These are phyloP conservation scores for Drosophila glabriapex DNA, from an alignment of 2,888 invertebrate species.

Conservation along the genomic window DNA sequence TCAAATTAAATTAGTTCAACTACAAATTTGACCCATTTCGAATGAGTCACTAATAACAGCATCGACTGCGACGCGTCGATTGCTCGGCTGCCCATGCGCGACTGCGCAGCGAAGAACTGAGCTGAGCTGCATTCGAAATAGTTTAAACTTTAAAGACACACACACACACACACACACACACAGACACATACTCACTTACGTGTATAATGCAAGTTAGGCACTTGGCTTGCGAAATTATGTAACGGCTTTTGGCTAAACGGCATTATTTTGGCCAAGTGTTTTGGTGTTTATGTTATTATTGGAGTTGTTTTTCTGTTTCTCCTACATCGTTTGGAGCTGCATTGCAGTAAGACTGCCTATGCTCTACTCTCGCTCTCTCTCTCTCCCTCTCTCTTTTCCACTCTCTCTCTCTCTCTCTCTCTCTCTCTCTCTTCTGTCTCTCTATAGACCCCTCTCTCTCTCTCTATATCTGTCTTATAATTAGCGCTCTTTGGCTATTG, in stretches of 20 bases:
- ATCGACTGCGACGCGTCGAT: constrained; percentile 15
- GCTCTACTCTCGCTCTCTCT: constrained; percentile 5
- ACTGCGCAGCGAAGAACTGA: constrained; percentile 46
- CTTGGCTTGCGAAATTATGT: constrained; percentile 59
- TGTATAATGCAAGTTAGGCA: constrained; percentile 36
- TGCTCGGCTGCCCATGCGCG: constrained; percentile 68
- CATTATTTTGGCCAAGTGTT: constrained; percentile 62
- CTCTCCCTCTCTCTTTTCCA: constrained; percentile 16
- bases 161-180: constrained; percentile 6
- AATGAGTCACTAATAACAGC: constrained; percentile 41
- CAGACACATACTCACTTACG: constrained; percentile 2
- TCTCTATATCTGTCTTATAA: constrained; percentile 36
- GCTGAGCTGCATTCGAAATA: constrained; percentile 59
- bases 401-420: not conserved
- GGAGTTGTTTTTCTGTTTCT: constrained; percentile 13
- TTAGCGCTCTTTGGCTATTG: constrained; percentile 70
- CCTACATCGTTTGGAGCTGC: constrained; percentile 14
- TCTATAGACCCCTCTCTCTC: not conserved
- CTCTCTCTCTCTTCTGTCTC: constrained; percentile 11
- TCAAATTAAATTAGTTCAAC: constrained; percentile 60
- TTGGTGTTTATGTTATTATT: constrained; percentile 20
- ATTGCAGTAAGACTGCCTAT: constrained; percentile 2
- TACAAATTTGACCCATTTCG: constrained; percentile 70
- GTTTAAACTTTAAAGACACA: constrained; percentile 36
- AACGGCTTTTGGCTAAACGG: constrained; percentile 75